Conservation (phyloP, 1,140 invertebrate species). For the Papilio dardanus region DNA sequence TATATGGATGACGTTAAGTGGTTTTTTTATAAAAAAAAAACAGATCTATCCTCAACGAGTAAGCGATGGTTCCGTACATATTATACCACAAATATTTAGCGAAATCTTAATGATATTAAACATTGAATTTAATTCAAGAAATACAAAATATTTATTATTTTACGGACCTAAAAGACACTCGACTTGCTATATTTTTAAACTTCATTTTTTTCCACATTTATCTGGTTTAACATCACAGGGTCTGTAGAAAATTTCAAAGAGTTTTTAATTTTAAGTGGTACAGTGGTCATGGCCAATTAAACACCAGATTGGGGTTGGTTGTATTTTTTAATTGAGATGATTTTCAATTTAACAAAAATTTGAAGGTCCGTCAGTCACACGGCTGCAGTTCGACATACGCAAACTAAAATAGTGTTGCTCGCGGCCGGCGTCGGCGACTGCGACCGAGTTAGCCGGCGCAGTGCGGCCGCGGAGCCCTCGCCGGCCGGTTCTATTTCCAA, state of each 20-base stretch:
- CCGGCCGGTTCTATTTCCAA: slow-evolving; percentile 79
- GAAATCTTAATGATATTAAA: no score
- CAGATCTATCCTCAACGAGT: background rate
- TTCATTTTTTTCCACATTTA: background rate
- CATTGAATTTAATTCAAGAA: no score
- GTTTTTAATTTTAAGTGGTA: background rate
- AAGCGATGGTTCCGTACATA: background rate
- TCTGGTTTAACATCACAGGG: background rate
- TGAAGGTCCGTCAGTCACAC: slow-evolving; percentile 70
- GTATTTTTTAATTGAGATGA: background rate
- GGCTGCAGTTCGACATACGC: slow-evolving; percentile 78
- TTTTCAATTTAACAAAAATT: slow-evolving; percentile 38
- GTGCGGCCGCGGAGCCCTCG: slow-evolving; percentile 71
- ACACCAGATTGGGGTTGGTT: background rate
- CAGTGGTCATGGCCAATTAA: background rate
- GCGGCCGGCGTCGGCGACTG: slow-evolving; percentile 77
- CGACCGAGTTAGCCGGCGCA: slow-evolving; percentile 76
- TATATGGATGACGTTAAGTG: background rate
- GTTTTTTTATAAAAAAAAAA: background rate
- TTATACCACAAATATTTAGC: no score
- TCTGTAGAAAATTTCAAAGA: background rate
- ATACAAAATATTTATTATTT: no score
- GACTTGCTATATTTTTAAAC: background rate
- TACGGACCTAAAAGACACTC: background rate
- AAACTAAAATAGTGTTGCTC: slow-evolving; percentile 76